Evolutionary conservation across 2,113 vertebrate genomes (phyloP), one percentile per base, ranked within the genome.

Genomic region (Lagenorhynchus albirostris): DNA sequence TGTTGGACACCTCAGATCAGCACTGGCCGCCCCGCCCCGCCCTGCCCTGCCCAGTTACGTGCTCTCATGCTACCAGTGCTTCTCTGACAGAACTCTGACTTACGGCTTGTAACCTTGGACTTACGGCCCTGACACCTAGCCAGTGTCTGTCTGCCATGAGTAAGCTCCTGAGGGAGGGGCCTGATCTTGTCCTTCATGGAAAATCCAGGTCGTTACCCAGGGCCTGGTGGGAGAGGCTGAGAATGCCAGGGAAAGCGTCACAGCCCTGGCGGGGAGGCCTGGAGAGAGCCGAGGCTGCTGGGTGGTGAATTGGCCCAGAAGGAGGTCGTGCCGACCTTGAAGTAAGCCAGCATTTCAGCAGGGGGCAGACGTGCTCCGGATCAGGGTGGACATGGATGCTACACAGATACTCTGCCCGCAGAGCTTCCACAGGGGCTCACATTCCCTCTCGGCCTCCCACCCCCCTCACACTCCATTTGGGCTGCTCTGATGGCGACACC

Each of bases 291-390:
- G 1, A 71, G 84, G 68, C 84, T 82, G 53, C 70, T 0, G 47
- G 76, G 38, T n/a, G 41, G 91, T 89, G 71, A 93, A 82, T 3
- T 63, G 76, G 63, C n/a, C 68, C 71, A 79, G 92, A 85, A 87
- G 91, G 92, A 94, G 94, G 90, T 96, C 93, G 17, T 0, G 87
- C 95, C 5, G 83, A 95, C 97, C 97, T 97, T 94, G 92, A 86
- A 91, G 96, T 38, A 0, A 85, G 96, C 90, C 60, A 2, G 1
- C 89, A 1, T 4, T 86, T 90, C 92, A 67, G 76, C 67, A 53
- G 63, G 3, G 2, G 67, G 0, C 0, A 4, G 87, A 87, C 25
- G 29, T 86, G 81, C 82, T 53, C 0, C 0, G 53, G 44, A 33
- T 26, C 8, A 0, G 74, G 0, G 2, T 41, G 13, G 73, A 58